Base-by-base conservation (phyloP, 2,113 vertebrate species). In the Anser brachyrhynchus region DNA sequence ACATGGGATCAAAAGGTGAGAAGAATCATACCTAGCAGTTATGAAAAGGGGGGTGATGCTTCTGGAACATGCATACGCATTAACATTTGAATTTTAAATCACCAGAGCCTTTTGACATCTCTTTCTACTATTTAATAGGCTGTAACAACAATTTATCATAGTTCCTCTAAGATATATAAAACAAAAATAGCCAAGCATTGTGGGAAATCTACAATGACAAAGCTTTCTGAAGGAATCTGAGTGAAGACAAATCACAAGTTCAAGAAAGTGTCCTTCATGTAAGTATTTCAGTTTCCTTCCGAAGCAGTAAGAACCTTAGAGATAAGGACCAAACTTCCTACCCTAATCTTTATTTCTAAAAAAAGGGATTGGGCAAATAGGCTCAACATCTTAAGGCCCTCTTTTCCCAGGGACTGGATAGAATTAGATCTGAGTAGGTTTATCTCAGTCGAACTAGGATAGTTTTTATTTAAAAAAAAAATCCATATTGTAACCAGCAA, bases 311-410 rank as follows among this genome's bases (percentile, higher is more conserved):
- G 95, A 96, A 89, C 88, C 84, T 95, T 84, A 93, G 88, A 95
- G 93, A 96, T 97, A 97, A 97, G 82, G 80, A 87, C 87, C 86
- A 96, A 96, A 97, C 90, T 95, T 96, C 82, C 92, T 93, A 58
- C 64, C 73, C 81, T 96, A 97, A 96, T 96, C 96, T 97, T 96
- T 97, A 95, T 78, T 95, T 97, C 91, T 96, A 94, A 96, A 97
- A 96, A 96, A 95, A 95, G 82, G 92, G 90, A 97, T 84, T 97
- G 91, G 85, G 88, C 89, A 97, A 97, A 95, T 89, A 96, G 77
- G 87, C 93, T 97, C 95, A 96, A 65, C 81, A 96, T 97, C 85
- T 95, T 95, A 97, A 95, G 92, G 89, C 93, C 87, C 87, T 91
- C 96, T 96, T 96, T 97, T 97, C 90, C 90, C 72, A 94, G 93